Evolutionary conservation across 2,113 vertebrate species (phyloP).

Genomic region (Heliornis fulica): DNA sequence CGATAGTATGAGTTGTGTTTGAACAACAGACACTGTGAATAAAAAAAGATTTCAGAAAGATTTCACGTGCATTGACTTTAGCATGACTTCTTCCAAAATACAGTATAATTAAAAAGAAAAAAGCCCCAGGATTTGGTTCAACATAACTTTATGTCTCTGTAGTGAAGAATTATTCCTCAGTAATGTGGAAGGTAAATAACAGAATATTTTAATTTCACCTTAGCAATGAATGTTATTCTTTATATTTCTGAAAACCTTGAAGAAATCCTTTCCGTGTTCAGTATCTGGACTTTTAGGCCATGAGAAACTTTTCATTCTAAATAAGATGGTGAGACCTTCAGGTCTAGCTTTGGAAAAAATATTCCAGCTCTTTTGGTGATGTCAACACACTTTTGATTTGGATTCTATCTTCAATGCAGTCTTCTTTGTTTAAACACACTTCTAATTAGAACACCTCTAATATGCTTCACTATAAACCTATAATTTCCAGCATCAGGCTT

Average conservation of each 20-base stretch:
- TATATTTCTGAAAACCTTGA: background rate
- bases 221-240: background rate
- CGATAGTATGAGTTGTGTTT: background rate
- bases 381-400: background rate
- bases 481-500: background rate
- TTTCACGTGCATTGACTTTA: background rate
- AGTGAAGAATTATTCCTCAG: background rate
- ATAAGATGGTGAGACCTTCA: background rate
- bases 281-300: background rate
- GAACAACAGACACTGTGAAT: background rate
- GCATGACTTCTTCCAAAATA: background rate
- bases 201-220: background rate
- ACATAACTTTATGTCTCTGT: background rate
- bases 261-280: background rate
- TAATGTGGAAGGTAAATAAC: background rate
- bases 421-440: background rate
- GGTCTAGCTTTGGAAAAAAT: background rate
- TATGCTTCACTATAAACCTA: background rate
- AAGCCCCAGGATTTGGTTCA: background rate
- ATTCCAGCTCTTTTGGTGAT: background rate
- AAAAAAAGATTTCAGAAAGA: background rate
- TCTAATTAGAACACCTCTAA: background rate
- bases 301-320: background rate
- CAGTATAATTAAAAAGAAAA: background rate
- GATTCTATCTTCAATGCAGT: background rate